These are phyloP conservation scores for Hyles euphorbiae DNA, from an alignment of 1,140 invertebrate genomes.

Conservation along the genomic window DNA sequence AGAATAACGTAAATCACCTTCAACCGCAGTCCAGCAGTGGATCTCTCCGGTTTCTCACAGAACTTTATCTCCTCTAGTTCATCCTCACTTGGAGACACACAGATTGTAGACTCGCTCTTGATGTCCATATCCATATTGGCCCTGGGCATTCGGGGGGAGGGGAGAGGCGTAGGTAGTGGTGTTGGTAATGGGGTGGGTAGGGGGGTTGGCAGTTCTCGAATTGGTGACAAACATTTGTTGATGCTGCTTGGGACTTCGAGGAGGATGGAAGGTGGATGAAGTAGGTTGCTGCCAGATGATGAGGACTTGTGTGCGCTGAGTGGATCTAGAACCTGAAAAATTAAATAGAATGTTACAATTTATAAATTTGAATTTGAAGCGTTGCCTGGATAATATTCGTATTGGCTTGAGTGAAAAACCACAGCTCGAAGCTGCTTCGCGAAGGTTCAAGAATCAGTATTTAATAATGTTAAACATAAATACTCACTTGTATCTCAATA, in stretches of 20 bases:
- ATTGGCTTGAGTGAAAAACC: no score
- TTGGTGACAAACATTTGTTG: slow-evolving; percentile 84
- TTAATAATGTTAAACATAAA: no score
- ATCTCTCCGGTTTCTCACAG: slow-evolving; percentile 42
- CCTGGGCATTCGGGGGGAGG: slow-evolving; percentile 60
- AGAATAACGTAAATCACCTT: slow-evolving; percentile 39
- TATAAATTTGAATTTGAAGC: no score
- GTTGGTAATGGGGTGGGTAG: slow-evolving; percentile 82
- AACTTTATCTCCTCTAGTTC: slow-evolving; percentile 57
- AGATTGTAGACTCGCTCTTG: slow-evolving; percentile 52
- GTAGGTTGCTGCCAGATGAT: slow-evolving; percentile 73
- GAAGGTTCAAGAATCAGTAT: no score
- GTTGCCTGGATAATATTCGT: no score
- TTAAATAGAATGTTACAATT: neutral
- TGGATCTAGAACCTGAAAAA: slow-evolving; percentile 77
- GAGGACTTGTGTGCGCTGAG: slow-evolving; percentile 78
- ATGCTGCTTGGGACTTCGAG: slow-evolving; percentile 83
- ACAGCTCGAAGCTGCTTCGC: no score
- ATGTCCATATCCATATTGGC: slow-evolving; percentile 55
- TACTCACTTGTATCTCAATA: slow-evolving; percentile 77
- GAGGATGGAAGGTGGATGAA: slow-evolving; percentile 82
- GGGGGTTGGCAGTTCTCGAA: slow-evolving; percentile 83
- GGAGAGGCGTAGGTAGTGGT: slow-evolving; percentile 80
- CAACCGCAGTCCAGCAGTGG: slow-evolving; percentile 50
- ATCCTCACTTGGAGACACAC: slow-evolving; percentile 63